phyloP scores from a whole-genome alignment of 2,113 vertebrate genomes.

The Indicator maculatus region DNA sequence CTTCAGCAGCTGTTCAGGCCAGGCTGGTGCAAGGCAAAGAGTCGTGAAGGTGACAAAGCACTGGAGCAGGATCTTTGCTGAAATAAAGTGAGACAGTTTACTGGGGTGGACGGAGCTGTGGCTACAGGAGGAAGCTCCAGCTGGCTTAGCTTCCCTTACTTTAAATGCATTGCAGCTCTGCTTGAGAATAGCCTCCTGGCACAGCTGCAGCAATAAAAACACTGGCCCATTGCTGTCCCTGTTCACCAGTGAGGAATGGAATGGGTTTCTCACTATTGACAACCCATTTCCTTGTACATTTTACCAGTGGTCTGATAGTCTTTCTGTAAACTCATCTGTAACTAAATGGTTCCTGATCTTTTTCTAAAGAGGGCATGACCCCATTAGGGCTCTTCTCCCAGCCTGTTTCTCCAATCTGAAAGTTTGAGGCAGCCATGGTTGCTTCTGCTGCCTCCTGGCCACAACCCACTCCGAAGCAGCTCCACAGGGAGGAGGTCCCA shows the following conservation, averaged over 20 bases:
- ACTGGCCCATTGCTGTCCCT: background rate
- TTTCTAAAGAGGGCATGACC: background rate
- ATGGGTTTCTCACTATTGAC: accelerated
- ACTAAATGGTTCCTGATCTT: background rate
- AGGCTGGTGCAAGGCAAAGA: background rate
- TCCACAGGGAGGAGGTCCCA: background rate
- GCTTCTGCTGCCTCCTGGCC: background rate
- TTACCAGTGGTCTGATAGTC: background rate
- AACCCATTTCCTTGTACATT: background rate
- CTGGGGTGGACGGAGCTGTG: background rate
- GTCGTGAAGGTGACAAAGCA: background rate
- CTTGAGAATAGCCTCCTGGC: background rate
- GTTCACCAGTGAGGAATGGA: background rate
- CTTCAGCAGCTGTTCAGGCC: accelerated
- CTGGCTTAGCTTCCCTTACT: background rate
- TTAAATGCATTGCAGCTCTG: background rate
- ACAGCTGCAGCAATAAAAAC: background rate
- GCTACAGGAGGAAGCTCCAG: background rate
- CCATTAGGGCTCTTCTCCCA: background rate
- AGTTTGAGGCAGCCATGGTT: background rate
- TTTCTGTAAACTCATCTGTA: background rate
- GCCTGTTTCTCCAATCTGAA: background rate
- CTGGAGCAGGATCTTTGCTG: background rate
- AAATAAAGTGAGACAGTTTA: background rate
- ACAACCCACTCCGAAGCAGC: background rate